Evolutionary conservation across 92 coral and sea anemone species (phyloP).

Genomic region (Porites divaricata): DNA sequence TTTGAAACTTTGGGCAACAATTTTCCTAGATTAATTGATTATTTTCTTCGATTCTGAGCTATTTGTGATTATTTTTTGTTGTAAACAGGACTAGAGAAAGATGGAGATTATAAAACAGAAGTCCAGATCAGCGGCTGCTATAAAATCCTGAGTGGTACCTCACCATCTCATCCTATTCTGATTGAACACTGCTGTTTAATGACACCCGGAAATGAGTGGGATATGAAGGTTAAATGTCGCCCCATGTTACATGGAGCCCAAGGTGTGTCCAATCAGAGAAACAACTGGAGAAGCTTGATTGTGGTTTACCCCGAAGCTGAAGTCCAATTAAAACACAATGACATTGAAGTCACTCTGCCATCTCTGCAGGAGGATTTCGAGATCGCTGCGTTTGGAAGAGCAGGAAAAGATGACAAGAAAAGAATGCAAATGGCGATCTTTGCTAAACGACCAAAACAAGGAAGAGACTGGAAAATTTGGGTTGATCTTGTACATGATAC

Average conservation of each 20-base stretch:
- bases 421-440: constrained; percentile 49
- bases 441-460: background rate
- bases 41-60: too few species aligned
- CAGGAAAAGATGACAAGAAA: constrained; percentile 20
- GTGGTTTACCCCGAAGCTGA: constrained; percentile 25
- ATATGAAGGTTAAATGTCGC: constrained; percentile 4
- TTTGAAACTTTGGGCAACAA: too few species aligned
- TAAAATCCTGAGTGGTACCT: background rate
- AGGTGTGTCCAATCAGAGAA: background rate
- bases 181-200: constrained; percentile 27
- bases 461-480: constrained; percentile 9
- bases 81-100: background rate
- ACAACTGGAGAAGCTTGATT: background rate
- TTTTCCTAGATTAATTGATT: too few species aligned
- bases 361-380: background rate
- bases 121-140: constrained; percentile 7
- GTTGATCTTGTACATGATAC: constrained; percentile 32
- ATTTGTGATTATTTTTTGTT: too few species aligned
- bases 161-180: background rate
- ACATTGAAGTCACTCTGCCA: constrained; percentile 1
- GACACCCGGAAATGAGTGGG: constrained; percentile 20
- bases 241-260: too few species aligned
- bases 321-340: constrained; percentile 13
- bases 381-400: constrained; percentile 33
- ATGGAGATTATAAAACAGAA: background rate